Evolutionary conservation across 2,113 vertebrate species (phyloP).

Genomic region (Upupa epops): DNA sequence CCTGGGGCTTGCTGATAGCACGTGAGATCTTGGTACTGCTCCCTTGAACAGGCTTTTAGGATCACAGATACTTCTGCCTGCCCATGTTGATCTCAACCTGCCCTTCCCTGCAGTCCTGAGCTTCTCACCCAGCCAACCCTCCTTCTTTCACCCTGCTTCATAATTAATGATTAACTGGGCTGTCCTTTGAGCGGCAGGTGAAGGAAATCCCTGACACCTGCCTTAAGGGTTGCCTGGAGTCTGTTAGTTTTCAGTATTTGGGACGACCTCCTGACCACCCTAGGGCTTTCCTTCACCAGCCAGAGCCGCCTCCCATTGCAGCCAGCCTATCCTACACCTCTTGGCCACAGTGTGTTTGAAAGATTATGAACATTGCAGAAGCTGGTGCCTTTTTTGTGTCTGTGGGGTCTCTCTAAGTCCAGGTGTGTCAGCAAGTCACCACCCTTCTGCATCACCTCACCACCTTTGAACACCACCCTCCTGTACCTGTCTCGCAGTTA

Average conservation of each 20-base stretch:
- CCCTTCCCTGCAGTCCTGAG: accelerated
- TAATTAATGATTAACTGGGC: background rate
- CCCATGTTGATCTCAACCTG: background rate
- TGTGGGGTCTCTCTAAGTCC: background rate
- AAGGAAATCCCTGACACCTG: background rate
- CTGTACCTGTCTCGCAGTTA: background rate
- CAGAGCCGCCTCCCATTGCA: background rate
- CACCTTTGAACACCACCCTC: background rate
- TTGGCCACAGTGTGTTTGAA: background rate
- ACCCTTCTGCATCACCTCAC: background rate
- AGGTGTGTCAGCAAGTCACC: background rate
- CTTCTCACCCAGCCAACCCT: background rate
- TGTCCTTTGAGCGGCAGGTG: background rate
- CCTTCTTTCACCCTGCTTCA: background rate
- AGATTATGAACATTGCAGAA: background rate
- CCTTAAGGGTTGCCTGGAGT: background rate
- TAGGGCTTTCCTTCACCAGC: background rate
- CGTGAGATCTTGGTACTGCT: accelerated
- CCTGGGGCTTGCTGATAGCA: background rate
- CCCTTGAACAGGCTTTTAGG: accelerated
- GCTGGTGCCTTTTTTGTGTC: background rate
- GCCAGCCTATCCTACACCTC: background rate
- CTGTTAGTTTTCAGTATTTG: background rate
- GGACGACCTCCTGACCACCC: background rate
- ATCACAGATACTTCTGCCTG: background rate